These are phyloP conservation scores for Aldabrachelys gigantea DNA, from an alignment of 2,113 vertebrate genomes.

Conservation along the genomic window DNA sequence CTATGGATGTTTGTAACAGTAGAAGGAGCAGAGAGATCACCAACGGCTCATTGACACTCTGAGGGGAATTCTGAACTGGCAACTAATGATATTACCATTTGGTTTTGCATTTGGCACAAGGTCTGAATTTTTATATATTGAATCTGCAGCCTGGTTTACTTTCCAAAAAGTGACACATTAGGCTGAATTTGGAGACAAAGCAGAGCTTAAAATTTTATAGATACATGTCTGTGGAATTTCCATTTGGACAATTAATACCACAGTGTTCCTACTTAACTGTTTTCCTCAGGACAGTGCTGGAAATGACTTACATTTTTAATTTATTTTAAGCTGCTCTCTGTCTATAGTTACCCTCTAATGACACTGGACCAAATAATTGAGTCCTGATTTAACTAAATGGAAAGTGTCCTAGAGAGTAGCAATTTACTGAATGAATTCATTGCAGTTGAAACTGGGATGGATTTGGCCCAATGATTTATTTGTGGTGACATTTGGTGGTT, in stretches of 20 bases:
- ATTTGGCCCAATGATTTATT: not conserved
- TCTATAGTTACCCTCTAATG: not conserved
- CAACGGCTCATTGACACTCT: not conserved
- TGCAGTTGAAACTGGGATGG: not conserved
- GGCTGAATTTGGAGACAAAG: not conserved
- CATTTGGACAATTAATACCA: not conserved
- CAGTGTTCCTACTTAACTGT: not conserved
- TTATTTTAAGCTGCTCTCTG: not conserved
- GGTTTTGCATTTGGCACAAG: not conserved
- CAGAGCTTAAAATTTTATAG: not conserved
- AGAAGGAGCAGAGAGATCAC: not conserved
- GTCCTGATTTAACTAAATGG: constrained; percentile 4
- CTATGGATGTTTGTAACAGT: not conserved
- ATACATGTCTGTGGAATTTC: not conserved
- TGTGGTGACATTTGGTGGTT: accelerated
- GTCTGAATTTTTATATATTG: accelerated
- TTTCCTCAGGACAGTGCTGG: not conserved
- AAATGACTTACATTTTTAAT: not conserved
- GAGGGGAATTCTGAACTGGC: accelerated
- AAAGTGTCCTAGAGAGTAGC: too few species aligned
- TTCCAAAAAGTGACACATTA: accelerated
- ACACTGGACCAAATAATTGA: not conserved
- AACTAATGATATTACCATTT: accelerated
- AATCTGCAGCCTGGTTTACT: not conserved
- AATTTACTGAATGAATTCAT: not conserved